Evolutionary conservation across 2,113 vertebrate species (phyloP).

Genomic region (human (Homo sapiens)): DNA sequence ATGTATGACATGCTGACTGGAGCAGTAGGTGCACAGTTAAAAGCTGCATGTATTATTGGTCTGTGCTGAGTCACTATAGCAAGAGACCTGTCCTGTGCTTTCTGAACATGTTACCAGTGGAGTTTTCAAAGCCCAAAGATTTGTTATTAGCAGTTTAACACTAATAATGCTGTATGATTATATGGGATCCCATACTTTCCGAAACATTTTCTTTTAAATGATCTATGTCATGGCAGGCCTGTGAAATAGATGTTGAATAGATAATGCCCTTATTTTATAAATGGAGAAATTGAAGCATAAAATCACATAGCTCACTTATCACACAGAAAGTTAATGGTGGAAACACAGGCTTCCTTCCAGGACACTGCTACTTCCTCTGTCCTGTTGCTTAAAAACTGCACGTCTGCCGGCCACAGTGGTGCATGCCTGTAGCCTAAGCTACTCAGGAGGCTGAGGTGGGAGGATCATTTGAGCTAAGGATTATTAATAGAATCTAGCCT

Average conservation of each 20-base stretch:
- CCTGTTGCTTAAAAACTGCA: not conserved
- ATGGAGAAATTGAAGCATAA: conserved; percentile 39
- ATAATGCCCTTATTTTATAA: conserved; percentile 8
- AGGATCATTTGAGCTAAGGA: not conserved
- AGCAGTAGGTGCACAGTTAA: conserved; percentile 94
- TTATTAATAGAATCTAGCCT: not conserved
- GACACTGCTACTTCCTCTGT: not conserved
- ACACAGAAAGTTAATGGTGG: not conserved
- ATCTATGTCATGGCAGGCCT: not conserved
- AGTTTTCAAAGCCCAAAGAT: not conserved
- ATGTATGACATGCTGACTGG: conserved; percentile 99
- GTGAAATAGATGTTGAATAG: conserved; percentile 25
- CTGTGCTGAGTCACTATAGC: not conserved
- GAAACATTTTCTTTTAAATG: conserved; percentile 42
- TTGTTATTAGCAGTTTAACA: not conserved
- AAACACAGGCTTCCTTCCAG: not conserved
- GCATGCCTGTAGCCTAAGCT: not conserved
- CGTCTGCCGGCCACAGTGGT: not conserved
- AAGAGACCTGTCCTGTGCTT: not conserved
- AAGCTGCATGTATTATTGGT: conserved; percentile 83
- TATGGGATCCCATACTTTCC: not conserved
- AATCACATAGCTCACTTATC: not conserved
- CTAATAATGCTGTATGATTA: conserved; percentile 3
- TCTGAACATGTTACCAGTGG: not conserved
- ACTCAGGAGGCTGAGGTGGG: not conserved